phyloP scores from a whole-genome alignment of 2,797 vertebrate genomes.

The Silurus lanzhouensis region DNA sequence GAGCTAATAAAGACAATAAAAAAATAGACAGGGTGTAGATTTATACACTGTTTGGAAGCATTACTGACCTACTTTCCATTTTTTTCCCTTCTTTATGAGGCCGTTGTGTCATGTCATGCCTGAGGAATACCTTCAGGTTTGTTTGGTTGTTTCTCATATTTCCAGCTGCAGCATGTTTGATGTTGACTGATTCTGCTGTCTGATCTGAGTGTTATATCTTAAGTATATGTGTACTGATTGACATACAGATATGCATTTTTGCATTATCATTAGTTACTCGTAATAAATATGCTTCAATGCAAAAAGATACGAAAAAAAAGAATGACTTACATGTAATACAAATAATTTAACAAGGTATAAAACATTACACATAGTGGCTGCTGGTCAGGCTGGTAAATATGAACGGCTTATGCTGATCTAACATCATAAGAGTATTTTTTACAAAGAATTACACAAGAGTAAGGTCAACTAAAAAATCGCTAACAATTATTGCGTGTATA shows the following conservation, averaged over 20 bases:
- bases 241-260: neutral
- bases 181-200: neutral
- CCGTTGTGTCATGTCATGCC: constrained; percentile 28
- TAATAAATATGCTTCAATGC: neutral
- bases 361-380: neutral
- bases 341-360: neutral
- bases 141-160: neutral
- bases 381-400: neutral
- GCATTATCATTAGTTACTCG: too few relatives aligned
- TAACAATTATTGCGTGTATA: neutral
- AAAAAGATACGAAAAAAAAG: neutral
- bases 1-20: too few relatives aligned
- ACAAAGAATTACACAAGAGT: neutral
- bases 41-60: neutral
- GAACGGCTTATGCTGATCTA: neutral
- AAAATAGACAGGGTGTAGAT: neutral
- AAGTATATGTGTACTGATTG: neutral
- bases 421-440: neutral
- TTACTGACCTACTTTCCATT: neutral
- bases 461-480: neutral
- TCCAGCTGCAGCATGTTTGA: constrained; percentile 1
- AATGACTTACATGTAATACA: neutral
- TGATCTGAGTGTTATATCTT: neutral
- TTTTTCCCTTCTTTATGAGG: neutral
- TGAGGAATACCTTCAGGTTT: constrained; percentile 23